Conservation (phyloP, 2,888 invertebrate genomes). For the Meiosimyza decipiens region DNA sequence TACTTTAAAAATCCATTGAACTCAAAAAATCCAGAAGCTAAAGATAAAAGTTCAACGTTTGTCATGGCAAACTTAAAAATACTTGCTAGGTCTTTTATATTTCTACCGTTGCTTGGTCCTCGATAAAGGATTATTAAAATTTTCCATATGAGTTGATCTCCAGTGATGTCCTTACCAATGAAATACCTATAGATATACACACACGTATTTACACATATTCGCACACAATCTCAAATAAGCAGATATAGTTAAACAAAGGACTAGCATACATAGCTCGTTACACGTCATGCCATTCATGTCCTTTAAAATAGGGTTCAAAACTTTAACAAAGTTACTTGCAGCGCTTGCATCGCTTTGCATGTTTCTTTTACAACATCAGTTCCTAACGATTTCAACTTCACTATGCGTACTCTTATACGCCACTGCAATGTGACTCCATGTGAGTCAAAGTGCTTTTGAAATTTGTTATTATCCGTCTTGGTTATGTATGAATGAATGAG, state of each 20-base stretch:
- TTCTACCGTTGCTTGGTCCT: constrained; percentile 30
- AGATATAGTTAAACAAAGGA: background rate
- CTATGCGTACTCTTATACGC: too few relatives aligned
- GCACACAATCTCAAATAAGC: background rate
- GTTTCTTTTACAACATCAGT: too few relatives aligned
- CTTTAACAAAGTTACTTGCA: too few relatives aligned
- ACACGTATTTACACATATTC: background rate
- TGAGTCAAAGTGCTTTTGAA: background rate
- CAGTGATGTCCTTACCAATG: background rate
- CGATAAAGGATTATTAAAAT: constrained; percentile 61
- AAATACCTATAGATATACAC: background rate
- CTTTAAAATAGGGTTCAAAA: too few relatives aligned
- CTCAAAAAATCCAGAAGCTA: too few relatives aligned
- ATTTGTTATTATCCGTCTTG: constrained; percentile 11
- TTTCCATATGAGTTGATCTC: constrained; percentile 51
- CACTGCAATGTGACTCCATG: too few relatives aligned
- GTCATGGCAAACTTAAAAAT: too few relatives aligned
- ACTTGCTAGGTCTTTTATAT: background rate
- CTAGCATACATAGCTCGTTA: background rate
- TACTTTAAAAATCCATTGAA: too few relatives aligned
- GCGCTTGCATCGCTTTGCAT: too few relatives aligned
- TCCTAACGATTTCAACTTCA: too few relatives aligned
- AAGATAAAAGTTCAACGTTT: too few relatives aligned
- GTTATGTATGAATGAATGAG: background rate
- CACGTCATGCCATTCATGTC: too few relatives aligned